Evolutionary conservation across 2,797 vertebrate species (phyloP).

Genomic region (Sebastes kiyomatsui): DNA sequence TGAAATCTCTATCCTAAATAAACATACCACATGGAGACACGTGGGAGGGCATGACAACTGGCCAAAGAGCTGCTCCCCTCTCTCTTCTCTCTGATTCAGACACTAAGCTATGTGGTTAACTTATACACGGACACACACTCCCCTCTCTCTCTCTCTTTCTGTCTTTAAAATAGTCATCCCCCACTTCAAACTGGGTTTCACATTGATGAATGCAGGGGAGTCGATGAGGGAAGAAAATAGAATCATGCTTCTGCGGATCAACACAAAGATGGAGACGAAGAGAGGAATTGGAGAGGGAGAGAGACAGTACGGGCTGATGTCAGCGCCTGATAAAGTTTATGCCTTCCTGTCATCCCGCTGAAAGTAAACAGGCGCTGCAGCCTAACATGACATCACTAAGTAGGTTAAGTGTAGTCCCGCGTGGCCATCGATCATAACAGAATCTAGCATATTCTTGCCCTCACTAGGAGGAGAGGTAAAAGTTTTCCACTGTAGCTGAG

Average conservation of each 20-base stretch:
- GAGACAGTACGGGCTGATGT: slow-evolving; percentile 88
- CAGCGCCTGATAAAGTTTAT: slow-evolving; percentile 97
- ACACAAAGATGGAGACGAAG: slow-evolving; percentile 84
- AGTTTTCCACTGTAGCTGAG: slow-evolving; percentile 98
- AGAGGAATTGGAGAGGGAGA: slow-evolving; percentile 1
- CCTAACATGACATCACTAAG: slow-evolving; percentile 99
- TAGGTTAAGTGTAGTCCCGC: slow-evolving; percentile 99
- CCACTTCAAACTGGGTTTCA: slow-evolving; percentile 75
- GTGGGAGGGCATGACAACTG: neutral
- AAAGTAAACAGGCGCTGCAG: slow-evolving; percentile 97
- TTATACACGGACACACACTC: slow-evolving; percentile 40
- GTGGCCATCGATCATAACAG: slow-evolving; percentile 98
- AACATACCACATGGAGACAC: neutral
- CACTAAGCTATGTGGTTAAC: slow-evolving; percentile 84
- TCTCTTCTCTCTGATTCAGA: neutral
- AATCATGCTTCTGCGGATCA: slow-evolving; percentile 88
- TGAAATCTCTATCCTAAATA: neutral
- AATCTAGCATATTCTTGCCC: slow-evolving; percentile 95
- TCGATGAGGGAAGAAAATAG: slow-evolving; percentile 85
- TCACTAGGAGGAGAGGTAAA: slow-evolving; percentile 92
- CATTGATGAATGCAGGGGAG: slow-evolving; percentile 66
- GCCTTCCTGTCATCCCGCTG: slow-evolving; percentile 96
- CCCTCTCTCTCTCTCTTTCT: neutral
- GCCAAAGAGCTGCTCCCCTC: neutral
- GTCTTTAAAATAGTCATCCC: slow-evolving; percentile 67